Base-by-base conservation (phyloP, 2,888 invertebrate genomes). In the Empis stercorea region DNA sequence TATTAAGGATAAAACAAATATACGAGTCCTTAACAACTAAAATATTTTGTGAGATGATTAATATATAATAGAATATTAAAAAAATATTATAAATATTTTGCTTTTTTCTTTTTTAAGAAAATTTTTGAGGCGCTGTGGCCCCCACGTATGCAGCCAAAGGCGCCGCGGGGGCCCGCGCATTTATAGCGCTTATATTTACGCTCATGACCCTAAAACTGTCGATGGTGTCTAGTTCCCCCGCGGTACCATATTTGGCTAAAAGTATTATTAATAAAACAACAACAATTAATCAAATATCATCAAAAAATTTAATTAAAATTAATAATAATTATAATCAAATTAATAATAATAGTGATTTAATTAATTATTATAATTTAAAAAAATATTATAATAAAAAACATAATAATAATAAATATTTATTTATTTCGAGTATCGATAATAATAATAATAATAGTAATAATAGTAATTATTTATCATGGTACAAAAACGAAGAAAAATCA, bases 131-230 rank as follows among this genome's bases (percentile, higher is more conserved):
- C 64, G 62, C 61, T 65, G 65, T 65, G 65, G 67, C 65, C 67
- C 67, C 67, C 66, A 63, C 62, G 65, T 58, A 61, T 61, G 59
- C 65, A 62, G 62, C 60, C 59, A 61, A 60, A 59, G 65, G 66
- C 65, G 65, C 65, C 67, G 67, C 68, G 66, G 66, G 65, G 67
- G 67, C 66, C 64, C 61, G 59, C 61, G 62, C 57, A 57, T 50
- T 57, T 56, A 49, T 56, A 51, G 58, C 61, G 53, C 58, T 59
- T 53, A 49, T 59, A 50, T 47, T 60, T 56, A 58, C 63, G 58
- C 58, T 66, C 52, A 56, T 62, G 58, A 56, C 63, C 59, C 61
- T 59, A 55, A 52, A 54, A 45, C 51, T 59, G 50, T 59, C 59
- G 54, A 58, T 62, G 59, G 61, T 27, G 23, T 27, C 60, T 58